Evolutionary conservation across 92 coral and sea anemone genomes (phyloP), one percentile per base, ranked within the genome.

Genomic region (Siderastrea radians): DNA sequence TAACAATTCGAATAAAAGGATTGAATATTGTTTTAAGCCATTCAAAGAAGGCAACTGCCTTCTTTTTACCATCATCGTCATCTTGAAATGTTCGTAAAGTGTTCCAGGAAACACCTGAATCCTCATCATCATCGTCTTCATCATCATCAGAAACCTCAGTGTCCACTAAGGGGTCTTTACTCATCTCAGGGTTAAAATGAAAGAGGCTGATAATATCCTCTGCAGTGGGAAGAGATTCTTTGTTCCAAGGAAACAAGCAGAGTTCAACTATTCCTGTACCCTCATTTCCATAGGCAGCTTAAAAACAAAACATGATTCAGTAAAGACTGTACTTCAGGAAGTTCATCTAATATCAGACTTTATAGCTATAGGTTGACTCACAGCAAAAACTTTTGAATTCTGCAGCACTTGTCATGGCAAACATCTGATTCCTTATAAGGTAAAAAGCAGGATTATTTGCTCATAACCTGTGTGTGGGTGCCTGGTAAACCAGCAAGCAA

Each of bases 221-320:
- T 11, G 74, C 85, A 3, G 67, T 74, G 55, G 95, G 95, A 4
- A 92, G 95, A 9, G 67, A 8, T 19, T 88, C 90, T 66, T 92
- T 61, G 72, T 58, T 67, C 95, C 95, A 92, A 14, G 92, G 92
- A 77, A 92, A 77, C 68, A 92, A 57, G 71, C 87, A 88, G 3
- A 79, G 72, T 61, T 83, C 81, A 43, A 92, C 52, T 16, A 19
- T 68, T 15, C 86, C 87, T 15, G 62, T 13, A 2, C 90, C 72
- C 66, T 92, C 95, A 92, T 89, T 92, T 1, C 70, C 93, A 54
- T 60, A 88, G 3, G 79, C 79, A 3, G 72, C 87, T 83, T 1
- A 2, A 66, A 49, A 38, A 10, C 63, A 59, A 59, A 59, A 59
- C 16, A 59, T 3, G 13, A 7, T 6, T 26, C 38, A 26, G 38